A percentile compares a stretch with the other conserved stretches of the same genome.
These are phyloP conservation scores for Ascidia mentula DNA, from an alignment of 23 tunicate genomes.

Conservation along the genomic window DNA sequence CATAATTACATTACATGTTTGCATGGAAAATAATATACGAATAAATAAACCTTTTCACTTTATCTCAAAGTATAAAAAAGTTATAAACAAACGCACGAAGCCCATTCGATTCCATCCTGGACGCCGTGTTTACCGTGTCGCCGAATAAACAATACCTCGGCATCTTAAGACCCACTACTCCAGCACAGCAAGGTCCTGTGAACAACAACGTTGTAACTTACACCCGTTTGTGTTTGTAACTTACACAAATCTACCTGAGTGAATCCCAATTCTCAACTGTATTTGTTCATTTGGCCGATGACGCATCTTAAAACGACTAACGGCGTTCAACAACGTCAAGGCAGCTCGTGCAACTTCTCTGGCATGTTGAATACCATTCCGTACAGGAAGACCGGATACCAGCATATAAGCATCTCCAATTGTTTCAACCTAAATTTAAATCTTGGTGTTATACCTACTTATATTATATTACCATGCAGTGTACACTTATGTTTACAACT, in stretches of 20 bases:
- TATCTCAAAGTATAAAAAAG: too few species aligned
- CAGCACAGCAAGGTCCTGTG: conserved; percentile 77
- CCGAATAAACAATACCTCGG: conserved; percentile 83
- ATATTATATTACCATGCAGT: background rate
- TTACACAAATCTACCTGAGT: conserved; percentile 24
- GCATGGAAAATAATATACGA: too few species aligned
- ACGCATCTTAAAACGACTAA: conserved; percentile 55
- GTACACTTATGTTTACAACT: background rate
- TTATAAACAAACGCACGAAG: conserved; percentile 58
- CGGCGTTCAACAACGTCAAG: conserved; percentile 45
- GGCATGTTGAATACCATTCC: conserved; percentile 72
- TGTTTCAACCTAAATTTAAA: conserved; percentile 57
- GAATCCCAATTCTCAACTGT: conserved; percentile 68
- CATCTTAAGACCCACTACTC: conserved; percentile 86
- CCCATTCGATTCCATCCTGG: conserved; percentile 76
- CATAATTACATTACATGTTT: too few species aligned
- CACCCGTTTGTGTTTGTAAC: background rate
- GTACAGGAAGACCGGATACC: conserved; percentile 74
- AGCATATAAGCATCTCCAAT: conserved; percentile 91
- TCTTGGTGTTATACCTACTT: background rate
- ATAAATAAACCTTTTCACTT: too few species aligned
- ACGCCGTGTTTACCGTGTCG: conserved; percentile 78
- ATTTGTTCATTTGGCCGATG: conserved; percentile 68
- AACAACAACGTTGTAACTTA: too few species aligned
- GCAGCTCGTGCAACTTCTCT: conserved; percentile 57